These are phyloP conservation scores for Kryptopterus vitreolus DNA, from an alignment of 2,797 vertebrate species.

Conservation along the genomic window DNA sequence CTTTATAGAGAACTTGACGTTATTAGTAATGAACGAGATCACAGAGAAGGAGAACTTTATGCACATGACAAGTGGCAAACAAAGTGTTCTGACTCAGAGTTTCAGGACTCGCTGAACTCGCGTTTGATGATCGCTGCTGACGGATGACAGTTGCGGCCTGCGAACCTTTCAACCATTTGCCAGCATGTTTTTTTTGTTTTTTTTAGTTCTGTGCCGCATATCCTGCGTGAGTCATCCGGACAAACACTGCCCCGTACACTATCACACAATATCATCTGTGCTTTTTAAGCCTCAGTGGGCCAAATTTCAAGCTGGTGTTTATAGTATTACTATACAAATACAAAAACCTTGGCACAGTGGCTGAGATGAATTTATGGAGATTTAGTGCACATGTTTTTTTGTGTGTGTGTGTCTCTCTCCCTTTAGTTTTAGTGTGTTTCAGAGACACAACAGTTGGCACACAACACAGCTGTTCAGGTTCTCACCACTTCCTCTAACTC, in stretches of 20 bases:
- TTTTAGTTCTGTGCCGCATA: background rate
- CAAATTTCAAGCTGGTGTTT: constrained; percentile 60
- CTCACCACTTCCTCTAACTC: constrained; percentile 54
- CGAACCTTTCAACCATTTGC: constrained; percentile 1
- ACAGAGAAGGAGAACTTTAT: background rate
- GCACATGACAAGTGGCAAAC: background rate
- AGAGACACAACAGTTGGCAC: constrained; percentile 58
- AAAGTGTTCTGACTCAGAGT: constrained; percentile 1
- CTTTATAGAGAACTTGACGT: too few relatives aligned
- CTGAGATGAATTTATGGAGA: background rate
- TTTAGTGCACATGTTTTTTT: too few relatives aligned
- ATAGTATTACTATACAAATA: background rate
- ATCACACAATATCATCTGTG: constrained; percentile 31
- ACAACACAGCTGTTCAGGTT: constrained; percentile 72
- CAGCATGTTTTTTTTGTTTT: constrained; percentile 23
- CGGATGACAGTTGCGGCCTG: constrained; percentile 4
- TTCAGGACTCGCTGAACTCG: background rate
- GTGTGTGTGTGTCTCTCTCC: background rate
- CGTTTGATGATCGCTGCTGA: background rate
- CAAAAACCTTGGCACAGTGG: background rate
- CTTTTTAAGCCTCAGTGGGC: constrained; percentile 60
- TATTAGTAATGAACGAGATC: background rate
- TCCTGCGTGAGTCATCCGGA: constrained; percentile 42
- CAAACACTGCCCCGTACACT: constrained; percentile 2
- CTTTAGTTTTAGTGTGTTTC: constrained; percentile 30